Evolutionary conservation across 1,140 invertebrate species (phyloP).

Genomic region (Pinna nobilis): DNA sequence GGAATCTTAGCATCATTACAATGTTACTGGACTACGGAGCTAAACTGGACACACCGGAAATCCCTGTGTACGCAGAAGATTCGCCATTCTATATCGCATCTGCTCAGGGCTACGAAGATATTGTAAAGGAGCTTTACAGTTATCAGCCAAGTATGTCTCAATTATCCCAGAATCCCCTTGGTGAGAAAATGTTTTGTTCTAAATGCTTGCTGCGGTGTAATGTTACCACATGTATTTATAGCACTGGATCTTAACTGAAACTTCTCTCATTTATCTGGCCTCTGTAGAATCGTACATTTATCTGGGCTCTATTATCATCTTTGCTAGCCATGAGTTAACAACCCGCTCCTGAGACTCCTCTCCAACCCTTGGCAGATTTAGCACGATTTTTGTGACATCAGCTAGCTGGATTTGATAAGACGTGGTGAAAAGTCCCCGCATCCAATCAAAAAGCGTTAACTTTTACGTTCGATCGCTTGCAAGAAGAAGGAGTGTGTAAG

Average conservation of each 20-base stretch:
- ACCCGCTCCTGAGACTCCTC: background rate
- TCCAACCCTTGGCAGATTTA: too few species aligned
- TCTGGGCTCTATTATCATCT: background rate
- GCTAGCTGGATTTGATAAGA: too few species aligned
- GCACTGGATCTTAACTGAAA: too few species aligned
- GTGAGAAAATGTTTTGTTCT: slow-evolving; percentile 19
- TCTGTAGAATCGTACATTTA: background rate
- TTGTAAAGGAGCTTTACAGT: slow-evolving; percentile 39
- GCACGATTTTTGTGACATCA: too few species aligned
- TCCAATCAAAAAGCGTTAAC: too few species aligned
- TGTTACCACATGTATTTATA: too few species aligned
- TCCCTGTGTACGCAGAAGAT: slow-evolving; percentile 40
- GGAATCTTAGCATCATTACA: slow-evolving; percentile 29
- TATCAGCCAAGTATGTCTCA: slow-evolving; percentile 52
- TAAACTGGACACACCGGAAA: slow-evolving; percentile 5
- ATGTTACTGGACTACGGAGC: slow-evolving; percentile 34
- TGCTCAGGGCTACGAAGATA: slow-evolving; percentile 40
- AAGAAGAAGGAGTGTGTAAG: too few species aligned
- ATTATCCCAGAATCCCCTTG: background rate
- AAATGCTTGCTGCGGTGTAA: background rate
- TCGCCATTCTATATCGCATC: slow-evolving; percentile 57
- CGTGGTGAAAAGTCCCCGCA: too few species aligned
- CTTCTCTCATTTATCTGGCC: too few species aligned
- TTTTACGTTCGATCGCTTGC: too few species aligned
- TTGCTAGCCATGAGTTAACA: background rate